phyloP scores from a whole-genome alignment of 2,888 invertebrate genomes.

The Drosophila flavopinicola region DNA sequence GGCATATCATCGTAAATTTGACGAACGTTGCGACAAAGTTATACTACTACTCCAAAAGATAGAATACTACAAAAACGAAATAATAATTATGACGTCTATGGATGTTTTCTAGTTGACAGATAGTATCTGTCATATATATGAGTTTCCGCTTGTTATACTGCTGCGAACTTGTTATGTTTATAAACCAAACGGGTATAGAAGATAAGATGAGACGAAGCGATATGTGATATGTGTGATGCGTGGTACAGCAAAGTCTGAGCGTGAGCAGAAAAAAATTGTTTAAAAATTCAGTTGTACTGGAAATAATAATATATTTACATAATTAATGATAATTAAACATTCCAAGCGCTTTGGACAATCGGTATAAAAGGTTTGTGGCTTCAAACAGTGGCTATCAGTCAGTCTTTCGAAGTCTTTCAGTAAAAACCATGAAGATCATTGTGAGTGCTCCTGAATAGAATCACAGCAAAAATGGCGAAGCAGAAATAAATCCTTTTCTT shows the following conservation, averaged over 20 bases:
- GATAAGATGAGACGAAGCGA: no score
- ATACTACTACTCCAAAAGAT: background rate
- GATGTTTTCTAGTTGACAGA: constrained; percentile 22
- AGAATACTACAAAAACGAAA: background rate
- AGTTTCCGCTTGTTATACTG: constrained; percentile 38
- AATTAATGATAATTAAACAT: constrained; percentile 38
- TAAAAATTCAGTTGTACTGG: constrained; percentile 35
- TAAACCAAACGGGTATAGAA: constrained; percentile 24
- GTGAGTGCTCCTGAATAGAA: constrained; percentile 46
- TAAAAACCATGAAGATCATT: constrained; percentile 66
- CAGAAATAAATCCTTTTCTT: background rate
- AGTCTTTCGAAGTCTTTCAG: constrained; percentile 53
- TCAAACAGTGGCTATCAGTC: constrained; percentile 49
- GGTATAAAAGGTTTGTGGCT: constrained; percentile 38
- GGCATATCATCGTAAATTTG: no score
- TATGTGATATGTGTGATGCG: no score
- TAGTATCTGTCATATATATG: constrained; percentile 30
- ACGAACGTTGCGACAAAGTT: background rate
- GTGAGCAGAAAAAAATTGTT: constrained; percentile 15
- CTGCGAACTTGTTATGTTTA: constrained; percentile 45
- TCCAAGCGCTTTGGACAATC: background rate
- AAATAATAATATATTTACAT: constrained; percentile 45
- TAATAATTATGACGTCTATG: constrained; percentile 36
- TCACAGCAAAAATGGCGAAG: no score
- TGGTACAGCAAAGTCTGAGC: constrained; percentile 7